Percentiles rank a stretch among this genome's conserved stretches.
phyloP scores from a whole-genome alignment of 2,113 vertebrate genomes.

The Columbina picui region DNA sequence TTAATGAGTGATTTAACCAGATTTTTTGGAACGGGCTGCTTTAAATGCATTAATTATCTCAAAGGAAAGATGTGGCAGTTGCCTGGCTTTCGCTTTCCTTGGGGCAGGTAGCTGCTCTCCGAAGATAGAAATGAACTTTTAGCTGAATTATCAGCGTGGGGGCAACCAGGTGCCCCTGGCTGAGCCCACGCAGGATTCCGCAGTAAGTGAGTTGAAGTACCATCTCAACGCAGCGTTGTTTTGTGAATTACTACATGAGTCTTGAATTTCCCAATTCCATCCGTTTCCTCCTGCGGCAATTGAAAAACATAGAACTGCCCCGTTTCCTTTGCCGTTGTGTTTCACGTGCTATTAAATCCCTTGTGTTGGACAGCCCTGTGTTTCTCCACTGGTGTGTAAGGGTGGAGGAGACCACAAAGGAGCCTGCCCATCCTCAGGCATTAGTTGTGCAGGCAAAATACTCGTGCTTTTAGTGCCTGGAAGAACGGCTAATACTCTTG shows the following conservation, averaged over 20 bases:
- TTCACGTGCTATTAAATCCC: not conserved
- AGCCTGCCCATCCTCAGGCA: not conserved
- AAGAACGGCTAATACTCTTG: not conserved
- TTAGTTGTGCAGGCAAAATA: not conserved
- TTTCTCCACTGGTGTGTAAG: not conserved
- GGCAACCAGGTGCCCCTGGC: not conserved
- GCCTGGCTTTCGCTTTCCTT: not conserved
- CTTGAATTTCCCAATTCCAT: not conserved
- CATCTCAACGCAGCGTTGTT: not conserved
- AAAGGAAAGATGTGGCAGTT: not conserved
- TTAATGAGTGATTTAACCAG: not conserved
- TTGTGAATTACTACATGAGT: not conserved
- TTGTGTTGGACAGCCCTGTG: not conserved
- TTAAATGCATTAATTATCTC: not conserved
- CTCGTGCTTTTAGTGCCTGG: fast-evolving
- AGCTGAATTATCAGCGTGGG: not conserved
- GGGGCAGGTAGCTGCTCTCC: not conserved
- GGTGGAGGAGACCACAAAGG: not conserved
- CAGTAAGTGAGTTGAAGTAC: not conserved
- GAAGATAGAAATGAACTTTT: not conserved
- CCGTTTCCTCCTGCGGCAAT: not conserved
- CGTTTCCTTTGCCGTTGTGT: not conserved
- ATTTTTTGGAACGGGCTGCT: not conserved
- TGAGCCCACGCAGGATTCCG: not conserved
- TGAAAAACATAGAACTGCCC: not conserved